Base-by-base conservation (phyloP, 2,113 vertebrate genomes). In the Vidua macroura region DNA sequence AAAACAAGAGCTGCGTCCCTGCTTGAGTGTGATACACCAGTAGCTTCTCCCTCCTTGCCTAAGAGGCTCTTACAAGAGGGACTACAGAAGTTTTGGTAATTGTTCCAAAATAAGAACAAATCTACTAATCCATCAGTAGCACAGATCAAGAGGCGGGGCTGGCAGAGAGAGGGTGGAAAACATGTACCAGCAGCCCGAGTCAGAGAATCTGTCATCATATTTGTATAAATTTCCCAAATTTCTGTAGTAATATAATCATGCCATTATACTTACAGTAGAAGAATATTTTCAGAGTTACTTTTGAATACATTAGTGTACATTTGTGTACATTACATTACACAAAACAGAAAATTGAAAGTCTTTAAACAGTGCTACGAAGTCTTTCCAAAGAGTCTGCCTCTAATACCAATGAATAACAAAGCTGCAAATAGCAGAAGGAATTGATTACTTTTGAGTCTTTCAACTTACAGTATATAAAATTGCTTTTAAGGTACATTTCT, bases 251-350 rank as follows among this genome's bases (percentile, higher is more conserved):
- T 35, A 53, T 35, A 62, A 67, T 93, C 49, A 62, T 82, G 66
- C 82, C 66, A 33, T 90, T 93, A 72, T 53, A n/a, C n/a, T 87
- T 82, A 68, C 0, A 1, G 66, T 52, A 79, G 67, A 88, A 93
- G 79, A 76, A 89, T 82, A 73, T 58, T 93, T 62, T 44, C 19
- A 21, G 88, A 81, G 70, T 88, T 85, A 85, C 86, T 93, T 95
- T 73, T 88, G 70, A 85, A 91, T 69, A 87, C 80, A 76, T 70
- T 62, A 62, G 49, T 41, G 41, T 41, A 41, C 41, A 41, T 41
- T 41, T 41, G 41, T 41, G 41, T 41, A 41, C 41, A 58, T 90
- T 91, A 73, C 41, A 43, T 92, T 89, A 60, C 75, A 53, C 62
- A 69, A 80, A 90, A 22, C 46, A 69, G 58, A 79, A 93, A 90